Base-by-base conservation (phyloP, 2,113 vertebrate genomes). In the Strix aluco region DNA sequence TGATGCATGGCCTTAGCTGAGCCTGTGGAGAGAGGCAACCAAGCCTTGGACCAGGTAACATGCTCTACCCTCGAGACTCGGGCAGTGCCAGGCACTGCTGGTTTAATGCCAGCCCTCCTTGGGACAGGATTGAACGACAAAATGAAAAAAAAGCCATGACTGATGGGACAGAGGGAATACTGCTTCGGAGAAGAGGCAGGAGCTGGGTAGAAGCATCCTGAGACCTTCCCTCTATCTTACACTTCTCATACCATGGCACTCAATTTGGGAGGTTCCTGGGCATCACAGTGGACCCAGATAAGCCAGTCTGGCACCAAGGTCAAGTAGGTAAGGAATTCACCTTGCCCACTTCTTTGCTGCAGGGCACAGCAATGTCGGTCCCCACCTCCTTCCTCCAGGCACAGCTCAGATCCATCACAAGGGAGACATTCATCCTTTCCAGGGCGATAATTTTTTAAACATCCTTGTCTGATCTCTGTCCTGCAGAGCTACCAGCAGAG, bases 231-330 rank as follows among this genome's bases (percentile, higher is more conserved):
- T 34, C 51, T n/a, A 2, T 12, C 36, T 62, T 54, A 34, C 17
- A 63, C 44, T 47, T 94, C 57, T 32, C 32, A 58, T 36, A 81
- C 34, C 36, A 62, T 4, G 34, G 7, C 23, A 69, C 10, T 80
- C 49, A 52, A 12, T 77, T 34, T 80, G 67, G 75, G 42, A 82
- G 38, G 49, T 85, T 83, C 27, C 27, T 23, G 65, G 59, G 81
- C 92, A 87, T 66, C 81, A 57, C 44, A 79, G 65, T 2, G 5
- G 71, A 80, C 71, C 46, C 44, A 66, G 44, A 83, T 61, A 73
- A 95, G 19, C 71, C 91, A 90, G 92, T 72, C 92, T 92, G 86
- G 94, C 67, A n/a, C 79, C 95, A 79, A 71, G 61, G 86, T 70
- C 92, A 58, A 34, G 58, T 6, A 47, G 21, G 34, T 29, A 57